Evolutionary conservation across 2,888 invertebrate species (phyloP), one percentile per base, ranked within the genome.

Genomic region (Lysandra bellargus): DNA sequence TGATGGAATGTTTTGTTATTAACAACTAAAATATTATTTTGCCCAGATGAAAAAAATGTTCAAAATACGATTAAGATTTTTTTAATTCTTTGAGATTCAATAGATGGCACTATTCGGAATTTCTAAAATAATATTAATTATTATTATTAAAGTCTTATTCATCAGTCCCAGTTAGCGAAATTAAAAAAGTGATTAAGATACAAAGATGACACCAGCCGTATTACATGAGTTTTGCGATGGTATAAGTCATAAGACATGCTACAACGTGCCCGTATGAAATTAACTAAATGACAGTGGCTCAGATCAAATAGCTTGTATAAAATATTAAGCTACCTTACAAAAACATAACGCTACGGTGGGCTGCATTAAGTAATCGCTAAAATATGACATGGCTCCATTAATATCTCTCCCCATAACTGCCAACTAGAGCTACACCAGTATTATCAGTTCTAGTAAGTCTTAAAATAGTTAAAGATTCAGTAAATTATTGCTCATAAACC

Each of bases 271-370:
- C 9, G 0, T 0, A 44, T 44, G 12, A 64, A 64, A 64, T 9
- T 30, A 30, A 30, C 30, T 61, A n/a, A 23, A 6, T 61, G 23
- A 30, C 30, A 64, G 1, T 30, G 9, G 1, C 30, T 64, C 64
- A 64, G 57, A 14, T 57, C 57, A 61, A 30, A 30, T 2, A 64
- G 9, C 33, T 69, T 14, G 4, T 5, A 1, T 69, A 64, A 69
- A 17, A 69, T 33, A 69, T 33, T 5, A 44, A 44, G 74, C 74
- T 40, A 37, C 17, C 5, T 44, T 4, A 74, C 3, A 74, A 74
- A 44, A 73, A 73, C 44, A 37, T 44, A 44, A 9, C 40, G 23
- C 44, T 74, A 74, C 74, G 74, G 74, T 74, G 74, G 74, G 74
- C 74, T 74, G 17, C n/a, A 44, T 69, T 33, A 69, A 33, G 33